Base-by-base conservation (phyloP, 2,888 invertebrate genomes). In the Melipona beecheii region DNA sequence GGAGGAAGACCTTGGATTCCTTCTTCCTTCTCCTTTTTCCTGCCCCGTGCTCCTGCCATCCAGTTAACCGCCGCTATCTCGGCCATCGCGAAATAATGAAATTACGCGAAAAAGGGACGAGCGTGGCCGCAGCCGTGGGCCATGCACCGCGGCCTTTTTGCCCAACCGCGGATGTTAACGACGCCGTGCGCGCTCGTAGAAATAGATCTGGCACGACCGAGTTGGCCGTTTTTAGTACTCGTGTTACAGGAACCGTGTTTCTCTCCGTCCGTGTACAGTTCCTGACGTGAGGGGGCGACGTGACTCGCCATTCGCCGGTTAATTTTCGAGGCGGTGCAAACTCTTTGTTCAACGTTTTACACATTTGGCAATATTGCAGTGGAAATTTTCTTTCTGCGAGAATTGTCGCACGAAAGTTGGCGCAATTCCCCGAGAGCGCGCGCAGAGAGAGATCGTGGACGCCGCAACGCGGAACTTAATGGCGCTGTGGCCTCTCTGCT, bases 61-160 rank as follows among this genome's bases (percentile, higher is more conserved):
- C 75, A 78, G 83, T 87, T 92, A 91, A 92, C 92, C 91, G 92
- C 90, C 87, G 71, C 89, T 92, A 92, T 92, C 92, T 86, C 88
- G 82, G 81, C 86, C 90, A 92, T 91, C 92, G 88, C 90, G 87
- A 92, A 92, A 92, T 93, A 93, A 92, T 91, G 91, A 92, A 92
- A 92, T 92, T 92, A 92, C 92, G 89, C 90, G 92, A 91, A 89
- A 91, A 88, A 88, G 88, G 83, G 72, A 87, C 83, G 79, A 52
- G 74, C 62, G 24, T 27, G 58, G 75, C 75, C 75, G 71, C 84
- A 71, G 52, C 24, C 62, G 13, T 75, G 83, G 73, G 49, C 75
- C 75, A 49, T 72, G 75, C 31, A 74, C 75, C 15, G 21, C 9
- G 17, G 21, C 31, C 36, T 80, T 81, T 77, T 72, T 80, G 81